Evolutionary conservation across 2,888 invertebrate species (phyloP), one percentile per base, ranked within the genome.

Genomic region (Endomychus coccineus): DNA sequence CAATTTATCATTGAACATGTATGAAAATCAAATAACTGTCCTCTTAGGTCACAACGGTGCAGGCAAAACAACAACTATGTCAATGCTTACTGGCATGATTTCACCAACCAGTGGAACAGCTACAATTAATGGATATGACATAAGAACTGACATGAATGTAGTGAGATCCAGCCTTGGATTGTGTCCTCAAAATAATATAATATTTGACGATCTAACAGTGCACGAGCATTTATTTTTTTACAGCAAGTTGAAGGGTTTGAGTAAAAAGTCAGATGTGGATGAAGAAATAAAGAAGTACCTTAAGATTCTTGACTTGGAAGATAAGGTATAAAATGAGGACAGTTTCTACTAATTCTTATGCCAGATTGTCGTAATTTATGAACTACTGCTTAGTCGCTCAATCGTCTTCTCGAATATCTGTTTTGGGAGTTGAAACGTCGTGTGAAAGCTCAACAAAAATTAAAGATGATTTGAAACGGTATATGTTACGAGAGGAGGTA

Each of bases 11-110:
- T 54, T 90, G 42, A 85, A 86, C 52, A 83, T 94, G 74, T 92
- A 84, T 56, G 80, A 86, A 56, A 81, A 84, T 43, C 90, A 94
- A 67, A 90, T 92, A 44, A 91, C 91, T 0, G 88, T 86, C 2
- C 58, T 86, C 3, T 65, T 88, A 22, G 86, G 85, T 0, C 67
- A 67, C 39, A 90, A 89, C 55, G 92, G 94, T 2, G 92, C 92
- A 32, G 92, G 92, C 7, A 94, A 94, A 70, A 90, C 91, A 0
- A 92, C 94, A 0, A 89, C 91, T 1, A 90, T 94, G 73, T 87
- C 88, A 0, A 91, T 94, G 82, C 66, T 94, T 27, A 91, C 90
- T 23, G 92, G 78, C 16, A 19, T 19, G 5, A 19, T 19, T 39
- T 72, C 76, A 13, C 76, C 78, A 3, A 76, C 76, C 0, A 69